Percentiles rank a stretch among this genome's conserved stretches.
phyloP scores from a whole-genome alignment of 2,113 vertebrate species.

The Colaptes auratus region DNA sequence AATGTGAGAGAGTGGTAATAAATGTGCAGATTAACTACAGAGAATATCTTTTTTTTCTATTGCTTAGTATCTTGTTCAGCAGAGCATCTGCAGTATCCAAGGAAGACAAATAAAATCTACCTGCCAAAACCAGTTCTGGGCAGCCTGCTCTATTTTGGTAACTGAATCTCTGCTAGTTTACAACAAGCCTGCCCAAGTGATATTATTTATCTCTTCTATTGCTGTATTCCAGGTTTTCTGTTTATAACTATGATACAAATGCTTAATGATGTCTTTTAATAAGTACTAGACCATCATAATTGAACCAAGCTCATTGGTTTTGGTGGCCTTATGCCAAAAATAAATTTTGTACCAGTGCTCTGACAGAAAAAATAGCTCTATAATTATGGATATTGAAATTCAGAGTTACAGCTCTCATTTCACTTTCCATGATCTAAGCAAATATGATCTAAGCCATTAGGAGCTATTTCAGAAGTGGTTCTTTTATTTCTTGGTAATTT shows the following conservation, averaged over 20 bases:
- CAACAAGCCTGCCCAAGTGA: background rate
- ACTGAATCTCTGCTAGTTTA: background rate
- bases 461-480: background rate
- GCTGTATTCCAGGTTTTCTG: background rate
- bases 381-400: background rate
- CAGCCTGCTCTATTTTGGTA: slow-evolving; percentile 13
- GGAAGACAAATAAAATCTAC: background rate
- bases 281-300: background rate
- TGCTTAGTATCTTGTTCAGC: background rate
- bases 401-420: background rate
- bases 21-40: background rate
- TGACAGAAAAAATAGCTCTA: background rate
- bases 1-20: background rate
- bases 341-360: background rate
- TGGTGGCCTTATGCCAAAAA: background rate
- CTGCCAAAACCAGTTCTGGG: background rate
- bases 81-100: background rate
- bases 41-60: background rate
- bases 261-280: background rate
- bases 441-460: background rate
- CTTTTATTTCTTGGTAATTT: background rate
- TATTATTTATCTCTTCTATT: background rate
- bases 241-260: background rate
- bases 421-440: background rate
- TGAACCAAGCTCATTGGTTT: background rate